These are phyloP conservation scores for Orchesella cincta DNA, from an alignment of 1,140 invertebrate genomes.

Conservation along the genomic window DNA sequence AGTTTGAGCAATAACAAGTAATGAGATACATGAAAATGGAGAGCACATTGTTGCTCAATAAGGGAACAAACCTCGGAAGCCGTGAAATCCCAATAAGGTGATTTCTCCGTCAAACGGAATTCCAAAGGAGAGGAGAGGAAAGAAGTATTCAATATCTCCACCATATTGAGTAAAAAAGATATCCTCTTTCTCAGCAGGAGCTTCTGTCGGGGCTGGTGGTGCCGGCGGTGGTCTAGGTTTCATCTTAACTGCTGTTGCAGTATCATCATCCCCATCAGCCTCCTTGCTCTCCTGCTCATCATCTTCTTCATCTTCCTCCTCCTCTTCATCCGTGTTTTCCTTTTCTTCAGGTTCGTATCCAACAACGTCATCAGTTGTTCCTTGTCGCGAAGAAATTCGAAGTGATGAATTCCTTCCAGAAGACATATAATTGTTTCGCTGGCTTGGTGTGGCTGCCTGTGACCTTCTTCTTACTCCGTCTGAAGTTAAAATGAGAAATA, in stretches of 20 bases:
- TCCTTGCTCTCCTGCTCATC: background rate
- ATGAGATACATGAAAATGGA: no score
- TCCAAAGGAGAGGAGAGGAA: conserved; percentile 48
- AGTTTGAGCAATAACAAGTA: no score
- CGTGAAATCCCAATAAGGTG: conserved; percentile 50
- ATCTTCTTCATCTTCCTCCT: background rate
- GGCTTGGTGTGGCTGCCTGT: no score
- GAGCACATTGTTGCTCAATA: conserved; percentile 39
- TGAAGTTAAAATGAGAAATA: no score
- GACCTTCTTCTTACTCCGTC: no score
- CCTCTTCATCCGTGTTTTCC: background rate
- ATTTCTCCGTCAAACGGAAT: conserved; percentile 52
- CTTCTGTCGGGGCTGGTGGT: background rate
- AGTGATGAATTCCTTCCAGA: background rate
- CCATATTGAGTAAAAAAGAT: conserved; percentile 48
- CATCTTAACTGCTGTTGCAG: background rate
- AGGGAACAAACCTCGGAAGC: conserved; percentile 51
- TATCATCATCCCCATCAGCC: background rate
- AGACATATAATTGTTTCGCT: no score
- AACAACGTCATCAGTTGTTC: background rate
- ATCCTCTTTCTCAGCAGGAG: conserved; percentile 29
- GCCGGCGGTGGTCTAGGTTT: background rate
- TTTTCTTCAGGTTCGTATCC: background rate
- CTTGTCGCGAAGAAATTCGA: background rate
- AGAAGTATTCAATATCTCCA: conserved; percentile 51